A percentile compares a stretch with the other conserved stretches of the same genome.
Conservation (phyloP, 2,113 vertebrate genomes). For the Mus pahari region DNA sequence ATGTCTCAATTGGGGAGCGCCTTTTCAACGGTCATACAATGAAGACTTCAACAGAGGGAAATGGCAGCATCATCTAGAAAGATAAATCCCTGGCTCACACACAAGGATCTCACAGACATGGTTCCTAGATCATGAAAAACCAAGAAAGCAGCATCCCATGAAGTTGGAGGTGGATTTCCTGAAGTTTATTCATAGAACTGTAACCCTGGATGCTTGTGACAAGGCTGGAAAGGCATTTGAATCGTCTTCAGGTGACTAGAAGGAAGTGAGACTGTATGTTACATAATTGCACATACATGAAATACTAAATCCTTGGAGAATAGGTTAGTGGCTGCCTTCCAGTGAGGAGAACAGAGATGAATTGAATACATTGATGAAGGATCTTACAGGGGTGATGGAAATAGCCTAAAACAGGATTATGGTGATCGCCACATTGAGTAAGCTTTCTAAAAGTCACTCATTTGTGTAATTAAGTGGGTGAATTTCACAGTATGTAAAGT, state of each 20-base stretch:
- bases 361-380: not conserved
- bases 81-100: not conserved
- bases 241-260: not conserved
- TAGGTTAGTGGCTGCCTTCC: not conserved
- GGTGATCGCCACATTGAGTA: not conserved
- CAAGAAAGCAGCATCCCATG: not conserved
- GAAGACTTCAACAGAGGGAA: not conserved
- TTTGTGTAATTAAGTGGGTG: not conserved
- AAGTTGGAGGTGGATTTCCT: not conserved
- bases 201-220: not conserved
- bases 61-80: not conserved
- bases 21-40: conserved; percentile 6
- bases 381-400: not conserved
- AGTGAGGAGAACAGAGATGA: not conserved
- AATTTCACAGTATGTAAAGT: not conserved
- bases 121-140: not conserved
- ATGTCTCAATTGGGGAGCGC: not conserved
- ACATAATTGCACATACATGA: not conserved
- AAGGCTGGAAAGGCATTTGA: not conserved
- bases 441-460: conserved; percentile 46
- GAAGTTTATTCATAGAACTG: not conserved
- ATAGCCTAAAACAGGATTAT: not conserved
- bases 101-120: not conserved
- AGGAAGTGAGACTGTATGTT: not conserved
- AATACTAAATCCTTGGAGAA: not conserved